A percentile compares a stretch with the other conserved stretches of the same genome.
Evolutionary conservation across 1,140 invertebrate genomes (phyloP).

Genomic region (Spodoptera litura): DNA sequence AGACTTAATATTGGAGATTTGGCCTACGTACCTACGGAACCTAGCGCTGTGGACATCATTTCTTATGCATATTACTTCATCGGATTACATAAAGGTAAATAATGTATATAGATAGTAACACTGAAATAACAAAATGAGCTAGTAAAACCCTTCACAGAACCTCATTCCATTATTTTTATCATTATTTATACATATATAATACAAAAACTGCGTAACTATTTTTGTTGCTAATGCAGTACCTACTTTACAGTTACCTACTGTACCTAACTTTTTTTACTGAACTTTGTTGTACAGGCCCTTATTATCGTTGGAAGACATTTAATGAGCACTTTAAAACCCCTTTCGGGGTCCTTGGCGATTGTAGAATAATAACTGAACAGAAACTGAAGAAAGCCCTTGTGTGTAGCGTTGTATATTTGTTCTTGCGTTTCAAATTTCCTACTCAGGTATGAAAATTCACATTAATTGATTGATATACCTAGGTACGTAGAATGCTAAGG

Average conservation of each 20-base stretch:
- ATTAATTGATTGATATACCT: too few relatives aligned
- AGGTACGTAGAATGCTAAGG: too few relatives aligned
- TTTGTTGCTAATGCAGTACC: not conserved
- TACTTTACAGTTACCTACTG: too few relatives aligned
- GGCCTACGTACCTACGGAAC: slow-evolving; percentile 52
- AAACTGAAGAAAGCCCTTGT: slow-evolving; percentile 72
- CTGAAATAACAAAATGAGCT: too few relatives aligned
- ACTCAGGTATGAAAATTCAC: slow-evolving; percentile 54
- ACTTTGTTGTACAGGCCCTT: slow-evolving; percentile 66
- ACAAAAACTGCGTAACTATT: not conserved
- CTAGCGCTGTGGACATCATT: slow-evolving; percentile 71
- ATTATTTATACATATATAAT: not conserved
- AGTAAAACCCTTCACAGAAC: too few relatives aligned
- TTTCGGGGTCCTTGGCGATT: slow-evolving; percentile 66
- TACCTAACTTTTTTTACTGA: not conserved
- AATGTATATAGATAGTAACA: not conserved
- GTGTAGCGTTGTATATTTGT: slow-evolving; percentile 59
- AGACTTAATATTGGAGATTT: slow-evolving; percentile 52
- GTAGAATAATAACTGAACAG: slow-evolving; percentile 71
- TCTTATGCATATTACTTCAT: slow-evolving; percentile 77
- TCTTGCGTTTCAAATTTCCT: slow-evolving; percentile 67
- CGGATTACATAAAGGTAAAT: slow-evolving; percentile 79
- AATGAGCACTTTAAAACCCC: slow-evolving; percentile 70
- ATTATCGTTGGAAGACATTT: slow-evolving; percentile 79
- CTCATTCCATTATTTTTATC: too few relatives aligned